Evolutionary conservation across 2,888 invertebrate genomes (phyloP).

Genomic region (Neoscelio sp.): DNA sequence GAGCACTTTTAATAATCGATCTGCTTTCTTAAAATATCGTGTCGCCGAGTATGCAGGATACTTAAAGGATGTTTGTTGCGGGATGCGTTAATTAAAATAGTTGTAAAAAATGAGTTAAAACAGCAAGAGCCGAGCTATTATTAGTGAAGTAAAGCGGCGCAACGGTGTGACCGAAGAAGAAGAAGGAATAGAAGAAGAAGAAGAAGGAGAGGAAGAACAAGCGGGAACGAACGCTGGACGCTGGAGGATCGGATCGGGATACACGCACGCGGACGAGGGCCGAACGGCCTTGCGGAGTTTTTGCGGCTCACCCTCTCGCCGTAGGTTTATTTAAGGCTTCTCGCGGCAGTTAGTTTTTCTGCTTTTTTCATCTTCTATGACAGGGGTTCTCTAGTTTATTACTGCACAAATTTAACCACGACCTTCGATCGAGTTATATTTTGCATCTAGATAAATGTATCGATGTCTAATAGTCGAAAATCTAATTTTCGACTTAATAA

Average conservation of each 20-base stretch:
- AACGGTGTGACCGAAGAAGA: constrained; percentile 52
- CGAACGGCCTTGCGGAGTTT: constrained; percentile 74
- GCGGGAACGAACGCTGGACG: constrained; percentile 33
- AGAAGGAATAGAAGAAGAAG: constrained; percentile 8
- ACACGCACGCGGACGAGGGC: constrained; percentile 67
- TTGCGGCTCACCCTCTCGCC: constrained; percentile 71
- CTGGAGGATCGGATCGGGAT: constrained; percentile 54
- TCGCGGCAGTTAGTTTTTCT: constrained; percentile 60
- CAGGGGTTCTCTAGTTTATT: constrained; percentile 68
- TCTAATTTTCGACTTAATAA: too few species aligned
- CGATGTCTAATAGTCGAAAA: constrained; percentile 65
- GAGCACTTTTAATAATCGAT: too few species aligned
- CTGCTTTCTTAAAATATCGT: too few species aligned
- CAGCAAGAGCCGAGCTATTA: constrained; percentile 50
- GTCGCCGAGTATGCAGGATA: background rate
- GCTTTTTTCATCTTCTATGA: constrained; percentile 62
- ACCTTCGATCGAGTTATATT: constrained; percentile 17
- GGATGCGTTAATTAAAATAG: constrained; percentile 50
- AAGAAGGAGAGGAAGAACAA: constrained; percentile 22
- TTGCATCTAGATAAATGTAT: constrained; percentile 14
- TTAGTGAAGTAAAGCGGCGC: constrained; percentile 51
- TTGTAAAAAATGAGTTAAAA: constrained; percentile 60
- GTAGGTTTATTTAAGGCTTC: constrained; percentile 74
- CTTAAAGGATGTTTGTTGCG: constrained; percentile 50
- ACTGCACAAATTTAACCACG: constrained; percentile 31